These are phyloP conservation scores for Monochamus alternatus DNA, from an alignment of 2,888 invertebrate genomes.

Conservation along the genomic window DNA sequence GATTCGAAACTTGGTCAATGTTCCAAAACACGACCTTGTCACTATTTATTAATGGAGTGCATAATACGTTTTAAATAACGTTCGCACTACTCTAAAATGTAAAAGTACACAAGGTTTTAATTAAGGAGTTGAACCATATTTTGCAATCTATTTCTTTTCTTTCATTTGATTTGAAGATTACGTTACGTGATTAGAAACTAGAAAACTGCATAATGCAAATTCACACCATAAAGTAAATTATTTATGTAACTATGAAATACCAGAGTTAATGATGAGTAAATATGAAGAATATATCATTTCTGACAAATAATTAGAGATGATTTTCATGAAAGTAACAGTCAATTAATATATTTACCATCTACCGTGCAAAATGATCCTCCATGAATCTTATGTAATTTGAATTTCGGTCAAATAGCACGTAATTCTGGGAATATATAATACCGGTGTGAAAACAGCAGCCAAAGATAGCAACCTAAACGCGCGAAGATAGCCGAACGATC, in stretches of 20 bases:
- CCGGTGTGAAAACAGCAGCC: too few species aligned
- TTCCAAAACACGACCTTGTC: constrained; percentile 10
- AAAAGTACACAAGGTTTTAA: background rate
- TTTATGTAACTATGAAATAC: background rate
- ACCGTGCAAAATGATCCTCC: too few species aligned
- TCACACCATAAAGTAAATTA: background rate
- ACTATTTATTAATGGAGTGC: constrained; percentile 8
- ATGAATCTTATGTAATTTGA: too few species aligned
- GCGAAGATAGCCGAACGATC: too few species aligned
- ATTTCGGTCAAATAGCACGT: too few species aligned
- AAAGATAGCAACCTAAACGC: too few species aligned
- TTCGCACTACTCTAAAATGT: background rate
- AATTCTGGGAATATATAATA: too few species aligned
- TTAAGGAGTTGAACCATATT: background rate
- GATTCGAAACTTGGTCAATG: constrained; percentile 10
- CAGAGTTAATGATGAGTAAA: background rate
- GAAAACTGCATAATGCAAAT: constrained; percentile 1
- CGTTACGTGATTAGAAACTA: background rate
- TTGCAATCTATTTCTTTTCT: background rate
- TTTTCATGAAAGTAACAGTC: too few species aligned
- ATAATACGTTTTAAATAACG: background rate
- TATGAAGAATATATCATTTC: too few species aligned
- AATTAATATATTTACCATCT: too few species aligned
- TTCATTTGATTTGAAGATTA: background rate
- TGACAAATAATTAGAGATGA: too few species aligned